A percentile compares a stretch with the other conserved stretches of the same genome.
Conservation (phyloP, 1,140 invertebrate genomes). For the Diorhabda sublineata region DNA sequence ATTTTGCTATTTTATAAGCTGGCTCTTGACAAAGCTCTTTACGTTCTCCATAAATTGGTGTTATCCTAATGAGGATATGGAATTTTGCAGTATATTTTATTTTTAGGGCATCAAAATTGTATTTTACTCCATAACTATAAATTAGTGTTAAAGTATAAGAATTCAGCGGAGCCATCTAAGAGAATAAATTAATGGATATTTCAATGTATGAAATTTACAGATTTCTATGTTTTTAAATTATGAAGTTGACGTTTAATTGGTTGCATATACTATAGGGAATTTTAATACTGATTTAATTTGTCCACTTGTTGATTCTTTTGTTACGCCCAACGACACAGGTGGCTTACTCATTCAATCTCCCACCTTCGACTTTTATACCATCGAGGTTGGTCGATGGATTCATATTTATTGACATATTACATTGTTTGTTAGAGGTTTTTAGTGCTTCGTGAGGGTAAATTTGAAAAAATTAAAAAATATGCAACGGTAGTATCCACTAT, state of each 20-base stretch:
- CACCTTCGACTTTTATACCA: not conserved
- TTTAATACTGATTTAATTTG: not conserved
- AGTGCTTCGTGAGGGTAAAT: not conserved
- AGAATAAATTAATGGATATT: no score
- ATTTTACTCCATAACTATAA: no score
- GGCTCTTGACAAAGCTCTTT: no score
- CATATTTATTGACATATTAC: not conserved
- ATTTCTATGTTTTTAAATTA: no score
- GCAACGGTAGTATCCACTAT: not conserved
- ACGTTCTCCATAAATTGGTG: no score
- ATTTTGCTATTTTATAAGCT: no score
- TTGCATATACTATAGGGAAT: conserved; percentile 10
- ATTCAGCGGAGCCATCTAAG: no score
- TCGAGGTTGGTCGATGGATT: not conserved
- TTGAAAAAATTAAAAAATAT: not conserved
- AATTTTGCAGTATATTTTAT: no score
- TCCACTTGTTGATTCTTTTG: not conserved
- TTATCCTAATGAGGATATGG: no score
- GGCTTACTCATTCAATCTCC: not conserved
- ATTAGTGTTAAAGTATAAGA: no score
- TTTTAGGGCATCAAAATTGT: no score
- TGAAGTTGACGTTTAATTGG: not conserved
- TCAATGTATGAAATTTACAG: no score
- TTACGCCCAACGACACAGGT: not conserved
- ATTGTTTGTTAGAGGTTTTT: not conserved